Base-by-base conservation (phyloP, 2,797 vertebrate species). In the Rhinella marina region DNA sequence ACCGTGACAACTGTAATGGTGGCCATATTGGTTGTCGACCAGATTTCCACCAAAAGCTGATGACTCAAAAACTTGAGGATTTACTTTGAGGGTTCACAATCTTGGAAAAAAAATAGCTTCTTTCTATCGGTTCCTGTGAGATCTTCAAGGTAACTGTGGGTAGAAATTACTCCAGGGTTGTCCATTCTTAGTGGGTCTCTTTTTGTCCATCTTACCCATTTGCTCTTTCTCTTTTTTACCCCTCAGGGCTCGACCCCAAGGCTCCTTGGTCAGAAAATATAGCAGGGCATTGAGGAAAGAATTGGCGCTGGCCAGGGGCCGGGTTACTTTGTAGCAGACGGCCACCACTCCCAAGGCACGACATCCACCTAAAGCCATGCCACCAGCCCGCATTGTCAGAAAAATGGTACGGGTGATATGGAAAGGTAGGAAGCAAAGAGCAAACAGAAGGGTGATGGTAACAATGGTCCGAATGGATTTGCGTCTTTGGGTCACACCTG, bases 231-330 rank as follows among this genome's bases (percentile, higher is more conserved):
- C 93, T 48, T 96, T 92, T 70, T 94, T 93, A 87, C 95, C 95
- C 91, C 95, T 95, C 77, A 94, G 90, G 32, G 92, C 87, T n/a
- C 94, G 93, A 78, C 95, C 94, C 41, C 88, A 89, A 12, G 81
- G 88, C 29, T 96, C 96, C n/a, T 96, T 95, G 0, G 96, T 96
- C 72, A 96, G 92, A 90, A 96, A 96, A 92, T 96, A 96, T 13
- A 96, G 94, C 16, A 96, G 92, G 0, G 96, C 96, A 7, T 96
- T 96, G 85, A 96, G 95, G 94, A 95, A 96, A 80, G 96, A 95
- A 10, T 96, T 96, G 90, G 96, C 96, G 62, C 96, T 96, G 7
- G 96, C 96, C 84, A 96, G 91, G 0, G 96, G 96, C 62, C 96
- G 91, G 12, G 96, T 96, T 80, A 96, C 95, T 91, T 96, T 97